Evolutionary conservation across 2,113 vertebrate genomes (phyloP).

Genomic region (Anhinga rufa): DNA sequence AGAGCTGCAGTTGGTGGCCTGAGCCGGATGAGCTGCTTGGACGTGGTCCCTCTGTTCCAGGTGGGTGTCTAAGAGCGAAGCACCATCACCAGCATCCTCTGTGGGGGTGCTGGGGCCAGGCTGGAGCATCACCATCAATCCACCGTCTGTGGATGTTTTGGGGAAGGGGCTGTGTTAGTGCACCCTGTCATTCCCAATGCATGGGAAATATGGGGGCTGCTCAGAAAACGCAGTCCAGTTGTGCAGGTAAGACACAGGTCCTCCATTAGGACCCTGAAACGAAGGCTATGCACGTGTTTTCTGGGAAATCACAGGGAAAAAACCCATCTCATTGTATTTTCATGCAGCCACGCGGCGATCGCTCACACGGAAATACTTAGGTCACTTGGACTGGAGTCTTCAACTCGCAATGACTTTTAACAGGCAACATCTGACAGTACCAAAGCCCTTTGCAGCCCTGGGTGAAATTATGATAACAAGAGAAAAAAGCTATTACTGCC

Average conservation of each 20-base stretch:
- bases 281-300: fast-evolving
- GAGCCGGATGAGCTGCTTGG: neutral
- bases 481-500: conserved; percentile 99
- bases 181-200: fast-evolving
- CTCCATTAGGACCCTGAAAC: fast-evolving
- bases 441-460: conserved; percentile 90
- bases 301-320: neutral
- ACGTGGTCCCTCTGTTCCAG: neutral
- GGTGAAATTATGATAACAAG: conserved; percentile 99
- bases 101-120: neutral
- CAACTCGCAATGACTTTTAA: conserved; percentile 66
- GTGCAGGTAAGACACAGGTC: neutral
- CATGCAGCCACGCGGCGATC: fast-evolving
- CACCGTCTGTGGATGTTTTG: fast-evolving
- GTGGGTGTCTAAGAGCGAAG: neutral
- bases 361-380: conserved; percentile 15
- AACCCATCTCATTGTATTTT: neutral
- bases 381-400: conserved; percentile 62
- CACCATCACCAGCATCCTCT: neutral
- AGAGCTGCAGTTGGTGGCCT: fast-evolving
- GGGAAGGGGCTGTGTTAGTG: fast-evolving
- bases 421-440: conserved; percentile 84
- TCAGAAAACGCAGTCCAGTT: neutral
- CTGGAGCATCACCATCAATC: neutral
- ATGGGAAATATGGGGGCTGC: fast-evolving